Percentiles rank a stretch among this genome's conserved stretches.
Evolutionary conservation across 1,140 invertebrate genomes (phyloP).

Genomic region (Drosophila ficusphila): DNA sequence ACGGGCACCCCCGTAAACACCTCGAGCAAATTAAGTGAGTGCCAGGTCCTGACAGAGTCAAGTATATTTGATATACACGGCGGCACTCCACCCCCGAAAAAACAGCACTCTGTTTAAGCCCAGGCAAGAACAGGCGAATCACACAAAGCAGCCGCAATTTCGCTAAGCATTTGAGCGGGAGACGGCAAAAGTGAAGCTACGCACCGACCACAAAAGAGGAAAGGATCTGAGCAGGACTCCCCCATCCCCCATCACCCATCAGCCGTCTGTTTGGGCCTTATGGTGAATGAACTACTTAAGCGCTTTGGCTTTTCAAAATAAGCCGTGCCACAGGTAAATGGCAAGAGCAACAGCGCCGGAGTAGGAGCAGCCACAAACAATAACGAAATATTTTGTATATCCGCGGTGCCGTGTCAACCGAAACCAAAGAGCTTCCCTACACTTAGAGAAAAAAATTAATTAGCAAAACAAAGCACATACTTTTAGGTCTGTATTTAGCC

Average conservation of each 20-base stretch:
- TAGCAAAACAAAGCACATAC: no score
- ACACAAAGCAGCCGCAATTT: conserved; percentile 69
- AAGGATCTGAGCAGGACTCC: conserved; percentile 9
- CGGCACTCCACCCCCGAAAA: conserved; percentile 26
- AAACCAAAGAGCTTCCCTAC: conserved; percentile 20
- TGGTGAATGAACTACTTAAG: conserved; percentile 68
- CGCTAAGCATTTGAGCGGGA: conserved; percentile 66
- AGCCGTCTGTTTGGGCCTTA: conserved; percentile 18
- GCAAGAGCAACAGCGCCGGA: conserved; percentile 5
- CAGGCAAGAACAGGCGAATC: conserved; percentile 44
- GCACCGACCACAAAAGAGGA: conserved; percentile 11
- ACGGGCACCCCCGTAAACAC: conserved; percentile 21
- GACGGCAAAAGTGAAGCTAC: conserved; percentile 32
- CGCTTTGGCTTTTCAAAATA: conserved; percentile 55
- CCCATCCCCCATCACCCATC: no score
- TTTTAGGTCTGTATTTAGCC: no score
- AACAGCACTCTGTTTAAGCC: conserved; percentile 35
- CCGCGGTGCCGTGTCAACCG: conserved; percentile 22
- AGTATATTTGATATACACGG: conserved; percentile 67
- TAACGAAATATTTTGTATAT: conserved; percentile 65
- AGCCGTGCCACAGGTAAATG: conserved; percentile 52
- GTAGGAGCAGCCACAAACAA: conserved; percentile 40
- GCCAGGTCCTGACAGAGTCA: conserved; percentile 59
- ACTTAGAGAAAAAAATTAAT: not conserved
- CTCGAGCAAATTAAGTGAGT: conserved; percentile 70